phyloP scores from a whole-genome alignment of 1,140 invertebrate species.

The Leguminivora glycinivorella region DNA sequence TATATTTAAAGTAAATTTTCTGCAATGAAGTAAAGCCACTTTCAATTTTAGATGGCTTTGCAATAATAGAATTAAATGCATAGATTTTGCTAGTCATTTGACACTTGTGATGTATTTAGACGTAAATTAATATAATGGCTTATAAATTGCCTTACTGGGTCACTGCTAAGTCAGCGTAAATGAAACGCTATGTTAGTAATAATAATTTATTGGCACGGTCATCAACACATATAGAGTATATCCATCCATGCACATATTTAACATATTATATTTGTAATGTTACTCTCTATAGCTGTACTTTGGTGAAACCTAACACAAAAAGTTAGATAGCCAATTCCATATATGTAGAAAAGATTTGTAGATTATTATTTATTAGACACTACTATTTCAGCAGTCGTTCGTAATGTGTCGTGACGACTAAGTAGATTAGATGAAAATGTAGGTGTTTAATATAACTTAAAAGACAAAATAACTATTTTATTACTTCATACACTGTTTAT shows the following conservation, averaged over 20 bases:
- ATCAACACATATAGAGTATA: constrained; percentile 4
- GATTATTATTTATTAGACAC: not conserved
- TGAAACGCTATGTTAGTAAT: not conserved
- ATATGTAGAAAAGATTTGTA: not conserved
- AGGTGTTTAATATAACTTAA: not conserved
- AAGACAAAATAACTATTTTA: not conserved
- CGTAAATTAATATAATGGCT: not conserved
- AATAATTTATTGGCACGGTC: constrained; percentile 19
- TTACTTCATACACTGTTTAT: not conserved
- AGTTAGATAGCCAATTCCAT: not conserved
- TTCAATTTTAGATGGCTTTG: not conserved
- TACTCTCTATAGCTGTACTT: constrained; percentile 30
- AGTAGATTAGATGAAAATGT: not conserved
- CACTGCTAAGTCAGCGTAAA: constrained; percentile 5
- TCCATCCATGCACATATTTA: not conserved
- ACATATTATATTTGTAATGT: not conserved
- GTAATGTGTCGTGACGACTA: not conserved
- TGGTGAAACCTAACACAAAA: not conserved
- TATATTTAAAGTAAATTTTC: constrained; percentile 43
- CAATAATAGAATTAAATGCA: not conserved
- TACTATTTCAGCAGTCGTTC: not conserved
- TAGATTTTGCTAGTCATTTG: not conserved
- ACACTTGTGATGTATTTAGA: not conserved
- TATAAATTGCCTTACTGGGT: constrained; percentile 3
- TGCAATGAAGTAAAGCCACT: not conserved